These are phyloP conservation scores for Malurus splendens DNA, from an alignment of 2,797 vertebrate species.

Conservation along the genomic window DNA sequence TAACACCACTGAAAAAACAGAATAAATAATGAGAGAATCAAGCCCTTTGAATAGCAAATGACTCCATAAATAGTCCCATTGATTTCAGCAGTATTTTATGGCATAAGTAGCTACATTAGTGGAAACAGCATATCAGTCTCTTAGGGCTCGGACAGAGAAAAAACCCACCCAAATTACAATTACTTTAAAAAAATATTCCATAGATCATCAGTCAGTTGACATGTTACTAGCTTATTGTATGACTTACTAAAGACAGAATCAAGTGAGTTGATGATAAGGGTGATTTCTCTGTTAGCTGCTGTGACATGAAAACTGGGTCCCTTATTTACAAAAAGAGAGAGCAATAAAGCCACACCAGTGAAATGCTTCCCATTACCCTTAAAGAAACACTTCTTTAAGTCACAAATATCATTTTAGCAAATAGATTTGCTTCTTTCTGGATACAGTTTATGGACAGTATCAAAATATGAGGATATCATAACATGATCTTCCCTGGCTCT, in stretches of 20 bases:
- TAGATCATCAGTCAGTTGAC: neutral
- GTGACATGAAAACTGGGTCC: neutral
- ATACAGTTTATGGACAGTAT: neutral
- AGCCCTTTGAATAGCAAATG: constrained; percentile 53
- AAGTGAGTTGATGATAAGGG: neutral
- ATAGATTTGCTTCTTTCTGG: neutral
- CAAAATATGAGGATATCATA: neutral
- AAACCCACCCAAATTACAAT: neutral
- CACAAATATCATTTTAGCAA: neutral
- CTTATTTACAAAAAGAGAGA: neutral
- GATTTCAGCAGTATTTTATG: constrained; percentile 43
- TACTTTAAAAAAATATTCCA: neutral
- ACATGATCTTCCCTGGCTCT: neutral
- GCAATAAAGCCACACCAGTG: neutral
- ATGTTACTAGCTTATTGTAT: neutral
- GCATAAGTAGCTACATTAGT: constrained; percentile 37
- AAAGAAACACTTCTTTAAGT: neutral
- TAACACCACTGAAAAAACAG: constrained; percentile 37
- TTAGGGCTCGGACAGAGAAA: neutral
- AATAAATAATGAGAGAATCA: constrained; percentile 62
- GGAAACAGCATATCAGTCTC: neutral
- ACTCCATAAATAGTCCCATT: constrained; percentile 59
- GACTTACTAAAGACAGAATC: neutral
- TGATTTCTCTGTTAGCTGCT: neutral
- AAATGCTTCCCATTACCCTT: neutral